Evolutionary conservation across 2,113 vertebrate genomes (phyloP).

Genomic region (Varanus komodoensis): DNA sequence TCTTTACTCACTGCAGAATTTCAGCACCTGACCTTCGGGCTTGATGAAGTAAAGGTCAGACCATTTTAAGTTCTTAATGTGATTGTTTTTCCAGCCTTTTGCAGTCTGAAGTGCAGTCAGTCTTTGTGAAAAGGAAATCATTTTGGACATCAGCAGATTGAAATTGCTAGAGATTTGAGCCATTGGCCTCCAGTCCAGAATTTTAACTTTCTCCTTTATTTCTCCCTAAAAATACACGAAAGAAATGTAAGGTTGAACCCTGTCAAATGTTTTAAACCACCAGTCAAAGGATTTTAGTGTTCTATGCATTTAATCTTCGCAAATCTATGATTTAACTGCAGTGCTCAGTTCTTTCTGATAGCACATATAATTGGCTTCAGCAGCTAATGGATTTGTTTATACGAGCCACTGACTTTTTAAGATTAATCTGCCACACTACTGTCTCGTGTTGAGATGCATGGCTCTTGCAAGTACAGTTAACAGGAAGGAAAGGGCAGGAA

Average conservation of each 20-base stretch:
- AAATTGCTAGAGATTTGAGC: conserved; percentile 20
- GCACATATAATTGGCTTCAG: background rate
- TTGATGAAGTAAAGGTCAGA: conserved; percentile 22
- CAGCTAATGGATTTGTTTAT: background rate
- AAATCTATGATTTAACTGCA: conserved; percentile 2
- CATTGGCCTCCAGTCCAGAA: background rate
- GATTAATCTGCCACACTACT: background rate
- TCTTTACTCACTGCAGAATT: background rate
- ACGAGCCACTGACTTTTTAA: conserved; percentile 3
- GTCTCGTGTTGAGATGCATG: conserved; percentile 16
- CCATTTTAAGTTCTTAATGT: conserved; percentile 1
- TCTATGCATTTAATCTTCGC: background rate
- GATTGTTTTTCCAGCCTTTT: conserved; percentile 26
- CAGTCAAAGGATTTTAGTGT: background rate
- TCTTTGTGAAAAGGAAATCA: conserved; percentile 14
- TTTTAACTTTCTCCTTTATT: background rate
- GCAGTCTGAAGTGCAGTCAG: background rate
- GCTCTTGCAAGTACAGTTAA: background rate
- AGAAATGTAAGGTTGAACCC: background rate
- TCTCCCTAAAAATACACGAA: background rate
- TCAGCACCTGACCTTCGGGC: background rate
- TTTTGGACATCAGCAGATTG: background rate
- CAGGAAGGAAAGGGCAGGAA: background rate
- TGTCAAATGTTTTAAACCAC: background rate
- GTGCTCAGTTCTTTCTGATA: background rate